Conservation (phyloP, 2,113 vertebrate species). For the Oreotragus oreotragus region DNA sequence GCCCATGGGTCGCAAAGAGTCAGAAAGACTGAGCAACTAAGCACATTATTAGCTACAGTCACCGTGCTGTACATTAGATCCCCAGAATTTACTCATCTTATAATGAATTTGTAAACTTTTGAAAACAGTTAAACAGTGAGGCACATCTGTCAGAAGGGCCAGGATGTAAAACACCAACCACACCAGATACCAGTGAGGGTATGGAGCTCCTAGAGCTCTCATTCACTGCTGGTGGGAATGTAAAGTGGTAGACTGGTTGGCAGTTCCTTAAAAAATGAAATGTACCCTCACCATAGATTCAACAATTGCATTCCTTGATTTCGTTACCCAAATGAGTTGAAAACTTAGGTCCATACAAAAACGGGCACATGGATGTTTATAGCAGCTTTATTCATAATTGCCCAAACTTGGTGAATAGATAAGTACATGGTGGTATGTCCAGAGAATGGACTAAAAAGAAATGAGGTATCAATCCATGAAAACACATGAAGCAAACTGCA, state of each 20-base stretch:
- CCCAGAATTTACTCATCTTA: background rate
- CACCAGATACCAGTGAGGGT: background rate
- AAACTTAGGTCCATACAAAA: background rate
- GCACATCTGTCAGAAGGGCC: background rate
- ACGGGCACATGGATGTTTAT: background rate
- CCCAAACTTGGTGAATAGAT: background rate
- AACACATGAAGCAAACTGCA: background rate
- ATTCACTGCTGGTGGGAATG: background rate
- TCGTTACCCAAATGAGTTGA: background rate
- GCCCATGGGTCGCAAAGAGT: background rate
- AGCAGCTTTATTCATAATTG: background rate
- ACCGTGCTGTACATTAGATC: background rate
- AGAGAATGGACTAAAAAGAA: background rate
- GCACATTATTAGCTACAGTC: background rate
- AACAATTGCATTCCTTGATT: background rate
- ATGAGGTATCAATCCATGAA: background rate
- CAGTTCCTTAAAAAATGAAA: background rate
- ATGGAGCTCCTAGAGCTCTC: no score
- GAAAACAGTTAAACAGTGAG: background rate
- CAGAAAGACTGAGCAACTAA: background rate
- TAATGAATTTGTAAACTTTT: background rate
- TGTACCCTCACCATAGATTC: background rate
- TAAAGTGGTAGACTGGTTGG: background rate
- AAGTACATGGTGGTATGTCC: background rate
- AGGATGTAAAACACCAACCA: background rate